Evolutionary conservation across 2,797 vertebrate species (phyloP).

Genomic region (Erpetoichthys calabaricus): DNA sequence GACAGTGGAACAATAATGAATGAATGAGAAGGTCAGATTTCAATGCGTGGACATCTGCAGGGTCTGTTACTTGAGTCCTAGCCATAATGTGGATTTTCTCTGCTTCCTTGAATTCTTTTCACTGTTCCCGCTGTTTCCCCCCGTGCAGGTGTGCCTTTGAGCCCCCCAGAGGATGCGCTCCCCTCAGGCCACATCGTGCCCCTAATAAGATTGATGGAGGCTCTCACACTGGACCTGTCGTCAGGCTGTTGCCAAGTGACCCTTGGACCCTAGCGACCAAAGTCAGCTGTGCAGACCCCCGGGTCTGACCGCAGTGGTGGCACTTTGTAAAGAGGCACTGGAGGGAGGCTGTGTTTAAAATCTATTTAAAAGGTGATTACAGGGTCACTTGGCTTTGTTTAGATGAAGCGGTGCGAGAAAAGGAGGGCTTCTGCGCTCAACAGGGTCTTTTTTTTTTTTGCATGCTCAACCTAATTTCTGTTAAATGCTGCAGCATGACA

Average conservation of each 20-base stretch:
- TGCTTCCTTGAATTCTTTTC: conserved; percentile 6
- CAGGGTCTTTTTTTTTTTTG: no score
- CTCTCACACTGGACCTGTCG: conserved; percentile 17
- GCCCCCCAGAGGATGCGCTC: conserved; percentile 13
- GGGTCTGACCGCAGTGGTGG: conserved; percentile 9
- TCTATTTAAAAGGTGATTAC: conserved; percentile 7
- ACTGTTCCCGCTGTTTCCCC: conserved; percentile 9
- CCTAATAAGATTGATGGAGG: conserved; percentile 20
- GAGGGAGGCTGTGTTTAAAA: conserved; percentile 7
- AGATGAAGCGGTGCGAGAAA: conserved; percentile 8
- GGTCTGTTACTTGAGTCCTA: conserved; percentile 4
- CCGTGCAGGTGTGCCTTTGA: conserved; percentile 24
- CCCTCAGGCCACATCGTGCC: conserved; percentile 17
- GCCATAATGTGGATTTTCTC: conserved; percentile 5
- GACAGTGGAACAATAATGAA: conserved; percentile 4
- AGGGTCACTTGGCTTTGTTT: conserved; percentile 12
- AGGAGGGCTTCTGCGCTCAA: no score
- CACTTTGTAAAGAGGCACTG: conserved; percentile 13
- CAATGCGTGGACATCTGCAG: conserved; percentile 21
- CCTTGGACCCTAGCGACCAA: conserved; percentile 14
- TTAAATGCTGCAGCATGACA: no score
- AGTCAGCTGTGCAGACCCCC: conserved; percentile 11
- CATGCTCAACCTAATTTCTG: no score
- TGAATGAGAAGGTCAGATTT: conserved; percentile 18
- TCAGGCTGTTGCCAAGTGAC: conserved; percentile 25